Evolutionary conservation across 2,113 vertebrate genomes (phyloP).

Genomic region (Amazona vittata): DNA sequence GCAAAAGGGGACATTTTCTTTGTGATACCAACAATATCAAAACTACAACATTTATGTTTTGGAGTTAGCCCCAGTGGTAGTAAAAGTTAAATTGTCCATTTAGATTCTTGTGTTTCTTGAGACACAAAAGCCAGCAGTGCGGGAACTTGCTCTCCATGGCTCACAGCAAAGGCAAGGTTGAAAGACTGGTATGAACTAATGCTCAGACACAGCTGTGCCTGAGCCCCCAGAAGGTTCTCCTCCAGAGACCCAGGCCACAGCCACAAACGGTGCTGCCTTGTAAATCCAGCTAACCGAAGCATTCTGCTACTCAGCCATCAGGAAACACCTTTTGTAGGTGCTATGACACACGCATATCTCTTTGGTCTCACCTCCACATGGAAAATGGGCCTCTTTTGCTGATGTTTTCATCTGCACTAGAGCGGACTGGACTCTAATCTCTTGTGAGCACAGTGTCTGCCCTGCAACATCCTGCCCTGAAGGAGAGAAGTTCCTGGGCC

Average conservation of each 20-base stretch:
- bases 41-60: not conserved
- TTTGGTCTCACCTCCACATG: not conserved
- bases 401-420: not conserved
- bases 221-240: not conserved
- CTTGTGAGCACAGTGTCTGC: not conserved
- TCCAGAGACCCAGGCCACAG: not conserved
- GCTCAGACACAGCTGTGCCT: not conserved
- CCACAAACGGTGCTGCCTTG: not conserved
- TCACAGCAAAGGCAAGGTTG: not conserved
- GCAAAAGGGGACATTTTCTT: not conserved
- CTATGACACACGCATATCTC: not conserved
- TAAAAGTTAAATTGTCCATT: not conserved
- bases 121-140: not conserved
- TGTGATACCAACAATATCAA: not conserved
- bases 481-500: not conserved
- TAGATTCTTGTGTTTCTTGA: not conserved
- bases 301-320: not conserved
- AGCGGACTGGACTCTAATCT: not conserved
- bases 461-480: not conserved
- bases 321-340: not conserved
- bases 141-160: not conserved
- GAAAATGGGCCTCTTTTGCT: not conserved
- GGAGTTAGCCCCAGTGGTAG: not conserved
- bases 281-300: not conserved
- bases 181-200: not conserved